Evolutionary conservation across 2,113 vertebrate species (phyloP), one percentile per base, ranked within the genome.

Genomic region (Athene cunicularia): DNA sequence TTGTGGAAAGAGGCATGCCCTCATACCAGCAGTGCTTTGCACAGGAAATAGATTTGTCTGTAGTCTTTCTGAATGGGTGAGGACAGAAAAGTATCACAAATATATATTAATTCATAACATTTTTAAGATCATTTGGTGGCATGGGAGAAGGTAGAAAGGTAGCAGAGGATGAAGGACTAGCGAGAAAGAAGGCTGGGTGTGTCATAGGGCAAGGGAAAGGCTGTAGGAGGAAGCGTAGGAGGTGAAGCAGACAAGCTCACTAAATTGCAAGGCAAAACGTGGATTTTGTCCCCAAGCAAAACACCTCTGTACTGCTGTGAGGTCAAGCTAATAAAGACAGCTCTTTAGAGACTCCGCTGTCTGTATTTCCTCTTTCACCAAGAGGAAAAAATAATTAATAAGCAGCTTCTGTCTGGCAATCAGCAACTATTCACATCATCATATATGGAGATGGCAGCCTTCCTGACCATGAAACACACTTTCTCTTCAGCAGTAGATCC

Each of bases 221-320:
- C 67, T 64, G 91, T 86, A 81, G 96, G 96, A 93, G 92, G 94
- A 97, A 95, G 93, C 14, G 82, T 86, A 76, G 90, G 92, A 90
- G 94, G 79, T 80, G 75, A 75, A 70, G 90, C 95, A 96, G 96
- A 96, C 95, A 91, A 96, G 81, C 87, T 97, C 70, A 50, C 82
- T 93, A 96, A 96, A 96, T 92, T 91, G 95, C 90, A 96, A 94
- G 88, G 89, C 84, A 93, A 85, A 96, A 88, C 0, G 12, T 73
- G 91, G 88, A 92, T 97, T 97, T 92, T 96, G 93, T 97, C 96
- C 94, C 84, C 89, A 96, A 97, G 97, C 93, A 92, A 97, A 97
- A 97, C 96, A 95, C 49, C 77, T 89, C 55, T 71, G 47, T 88
- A 37, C 28, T 47, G n/a, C 91, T 97, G 77, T 93, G 80, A 89